A percentile compares a stretch with the other conserved stretches of the same genome.
Conservation (phyloP, 2,113 vertebrate genomes). For the Synodontis membranacea region DNA sequence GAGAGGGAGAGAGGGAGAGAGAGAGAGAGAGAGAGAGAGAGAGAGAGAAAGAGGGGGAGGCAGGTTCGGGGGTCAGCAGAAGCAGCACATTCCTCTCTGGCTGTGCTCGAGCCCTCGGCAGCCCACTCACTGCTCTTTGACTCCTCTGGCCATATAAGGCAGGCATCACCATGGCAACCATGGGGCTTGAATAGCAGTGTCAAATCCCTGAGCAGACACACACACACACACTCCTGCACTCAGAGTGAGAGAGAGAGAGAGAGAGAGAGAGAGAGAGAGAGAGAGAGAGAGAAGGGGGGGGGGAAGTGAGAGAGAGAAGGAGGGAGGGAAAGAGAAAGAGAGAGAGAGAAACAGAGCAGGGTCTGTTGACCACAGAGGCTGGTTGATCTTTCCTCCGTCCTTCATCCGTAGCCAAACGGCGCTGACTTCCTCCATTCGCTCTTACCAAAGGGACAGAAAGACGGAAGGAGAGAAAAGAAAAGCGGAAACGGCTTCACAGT, state of each 20-base stretch:
- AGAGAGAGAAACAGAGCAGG: conserved; percentile 48
- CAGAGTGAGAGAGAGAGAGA: conserved; percentile 59
- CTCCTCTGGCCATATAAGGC: conserved; percentile 82
- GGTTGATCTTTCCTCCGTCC: conserved; percentile 39
- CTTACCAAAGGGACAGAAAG: conserved; percentile 48
- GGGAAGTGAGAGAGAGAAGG: conserved; percentile 38
- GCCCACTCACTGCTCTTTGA: conserved; percentile 82
- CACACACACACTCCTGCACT: conserved; percentile 61
- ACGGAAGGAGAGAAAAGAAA: conserved; percentile 53
- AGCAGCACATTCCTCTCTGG: conserved; percentile 67
- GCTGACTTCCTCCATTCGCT: conserved; percentile 25
- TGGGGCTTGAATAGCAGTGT: conserved; percentile 85
- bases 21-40: not conserved
- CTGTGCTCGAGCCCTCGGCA: conserved; percentile 56
- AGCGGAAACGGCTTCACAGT: conserved; percentile 34
- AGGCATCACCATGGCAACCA: conserved; percentile 77
- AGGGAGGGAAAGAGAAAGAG: conserved; percentile 36
- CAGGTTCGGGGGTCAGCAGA: conserved; percentile 69
- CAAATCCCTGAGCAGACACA: conserved; percentile 83
- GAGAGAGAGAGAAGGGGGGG: conserved; percentile 56
- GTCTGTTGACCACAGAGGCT: conserved; percentile 52
- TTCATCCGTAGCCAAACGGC: conserved; percentile 11
- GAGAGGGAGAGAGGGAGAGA: not conserved
- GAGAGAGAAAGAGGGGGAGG: conserved; percentile 31
- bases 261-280: conserved; percentile 48